Conservation (phyloP, 2,797 vertebrate genomes). For the Heteromormyrus szaboi region DNA sequence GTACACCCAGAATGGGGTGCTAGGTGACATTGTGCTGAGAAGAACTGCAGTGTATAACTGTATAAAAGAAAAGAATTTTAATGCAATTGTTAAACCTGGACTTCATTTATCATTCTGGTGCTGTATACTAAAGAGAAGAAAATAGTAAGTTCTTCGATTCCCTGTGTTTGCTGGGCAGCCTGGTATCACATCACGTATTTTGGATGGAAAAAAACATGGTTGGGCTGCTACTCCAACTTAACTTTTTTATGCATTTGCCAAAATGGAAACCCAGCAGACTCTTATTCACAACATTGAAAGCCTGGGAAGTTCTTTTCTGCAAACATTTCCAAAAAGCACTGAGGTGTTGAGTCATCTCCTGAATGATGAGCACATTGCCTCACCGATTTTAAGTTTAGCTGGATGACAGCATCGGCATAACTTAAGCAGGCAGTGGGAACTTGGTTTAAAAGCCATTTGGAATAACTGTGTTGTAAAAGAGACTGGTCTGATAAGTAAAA, state of each 20-base stretch:
- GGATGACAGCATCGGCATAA: not conserved
- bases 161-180: not conserved
- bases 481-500: not conserved
- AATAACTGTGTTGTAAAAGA: not conserved
- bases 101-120: not conserved
- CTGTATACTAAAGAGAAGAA: not conserved
- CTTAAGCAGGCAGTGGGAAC: not conserved
- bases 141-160: not conserved
- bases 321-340: not conserved
- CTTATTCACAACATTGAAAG: not conserved
- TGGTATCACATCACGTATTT: not conserved
- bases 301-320: not conserved
- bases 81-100: not conserved
- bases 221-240: not conserved
- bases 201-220: not conserved
- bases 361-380: not conserved
- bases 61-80: not conserved
- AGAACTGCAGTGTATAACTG: too few species aligned
- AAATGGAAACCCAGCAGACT: not conserved
- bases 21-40: not conserved
- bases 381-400: not conserved
- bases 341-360: not conserved
- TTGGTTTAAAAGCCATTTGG: not conserved
- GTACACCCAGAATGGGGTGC: not conserved
- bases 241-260: not conserved